A percentile compares a stretch with the other conserved stretches of the same genome.
Conservation (phyloP, 2,797 vertebrate species). For the Acanthornis magna region DNA sequence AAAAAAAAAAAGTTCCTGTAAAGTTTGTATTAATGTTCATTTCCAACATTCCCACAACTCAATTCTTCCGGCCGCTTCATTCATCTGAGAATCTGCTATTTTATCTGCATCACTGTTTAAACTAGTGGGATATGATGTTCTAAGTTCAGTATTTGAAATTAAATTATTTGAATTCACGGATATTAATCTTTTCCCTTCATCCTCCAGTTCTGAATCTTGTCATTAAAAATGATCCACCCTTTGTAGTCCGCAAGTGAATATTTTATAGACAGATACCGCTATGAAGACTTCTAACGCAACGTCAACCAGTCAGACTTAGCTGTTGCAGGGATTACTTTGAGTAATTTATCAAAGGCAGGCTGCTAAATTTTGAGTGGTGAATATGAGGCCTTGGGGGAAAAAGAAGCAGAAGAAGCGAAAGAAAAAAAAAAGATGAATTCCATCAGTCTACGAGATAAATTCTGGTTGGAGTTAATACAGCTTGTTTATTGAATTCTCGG, state of each 20-base stretch:
- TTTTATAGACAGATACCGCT: conserved; percentile 69
- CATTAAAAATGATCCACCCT: conserved; percentile 70
- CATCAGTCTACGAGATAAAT: conserved; percentile 47
- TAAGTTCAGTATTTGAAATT: conserved; percentile 68
- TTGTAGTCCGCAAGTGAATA: conserved; percentile 74
- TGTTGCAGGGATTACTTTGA: conserved; percentile 72
- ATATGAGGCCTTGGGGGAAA: conserved; percentile 54
- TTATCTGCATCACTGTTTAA: conserved; percentile 61
- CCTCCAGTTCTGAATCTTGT: conserved; percentile 68
- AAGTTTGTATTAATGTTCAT: conserved; percentile 58
- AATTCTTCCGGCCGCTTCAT: conserved; percentile 1
- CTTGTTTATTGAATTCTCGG: conserved; percentile 58
- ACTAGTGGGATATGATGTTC: conserved; percentile 46
- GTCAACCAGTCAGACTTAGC: conserved; percentile 68
- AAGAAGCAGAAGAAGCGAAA: neutral
- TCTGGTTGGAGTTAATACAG: conserved; percentile 48
- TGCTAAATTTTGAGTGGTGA: conserved; percentile 70
- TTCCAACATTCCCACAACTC: conserved; percentile 11
- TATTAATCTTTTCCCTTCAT: conserved; percentile 70
- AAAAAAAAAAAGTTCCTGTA: conserved; percentile 49
- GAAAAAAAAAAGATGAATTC: conserved; percentile 23
- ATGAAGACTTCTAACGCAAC: conserved; percentile 68
- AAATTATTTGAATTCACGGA: conserved; percentile 70
- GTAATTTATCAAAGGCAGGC: conserved; percentile 73
- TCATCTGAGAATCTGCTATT: conserved; percentile 38